phyloP scores from a whole-genome alignment of 92 coral and sea anemone genomes.

The Pocillopora grandis region DNA sequence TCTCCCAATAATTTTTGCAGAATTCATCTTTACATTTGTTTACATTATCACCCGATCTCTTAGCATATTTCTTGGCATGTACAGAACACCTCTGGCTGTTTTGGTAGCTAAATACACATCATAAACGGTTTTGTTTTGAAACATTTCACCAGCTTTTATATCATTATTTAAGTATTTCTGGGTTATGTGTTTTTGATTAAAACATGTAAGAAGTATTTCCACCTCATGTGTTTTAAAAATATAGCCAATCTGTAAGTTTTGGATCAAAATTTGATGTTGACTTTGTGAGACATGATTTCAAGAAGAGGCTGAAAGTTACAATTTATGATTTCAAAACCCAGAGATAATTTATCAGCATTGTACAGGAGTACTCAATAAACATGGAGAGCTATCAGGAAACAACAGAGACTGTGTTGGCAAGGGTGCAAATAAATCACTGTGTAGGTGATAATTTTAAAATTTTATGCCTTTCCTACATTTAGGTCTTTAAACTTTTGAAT shows the following conservation, averaged over 20 bases:
- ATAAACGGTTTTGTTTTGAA: not conserved
- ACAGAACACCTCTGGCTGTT: not conserved
- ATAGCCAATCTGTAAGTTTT: not conserved
- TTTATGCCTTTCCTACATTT: not conserved
- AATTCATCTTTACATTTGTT: not conserved
- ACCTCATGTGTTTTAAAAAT: not conserved
- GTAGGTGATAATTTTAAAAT: not conserved
- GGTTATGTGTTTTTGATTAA: not conserved
- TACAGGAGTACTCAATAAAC: not conserved
- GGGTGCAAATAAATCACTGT: not conserved
- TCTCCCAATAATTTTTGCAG: not conserved
- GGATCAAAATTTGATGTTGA: not conserved
- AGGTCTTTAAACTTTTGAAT: not conserved
- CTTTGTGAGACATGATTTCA: not conserved
- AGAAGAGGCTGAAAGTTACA: not conserved
- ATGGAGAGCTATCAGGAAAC: not conserved
- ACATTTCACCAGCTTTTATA: not conserved
- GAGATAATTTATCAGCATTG: not conserved
- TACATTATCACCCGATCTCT: no score
- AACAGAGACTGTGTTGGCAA: not conserved
- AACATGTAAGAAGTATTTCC: not conserved
- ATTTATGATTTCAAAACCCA: not conserved
- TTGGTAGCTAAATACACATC: not conserved
- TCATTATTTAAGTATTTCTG: not conserved
- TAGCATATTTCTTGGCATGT: conserved; percentile 17